Evolutionary conservation across 2,888 invertebrate genomes (phyloP).

Genomic region (Monoplex corrugatus): DNA sequence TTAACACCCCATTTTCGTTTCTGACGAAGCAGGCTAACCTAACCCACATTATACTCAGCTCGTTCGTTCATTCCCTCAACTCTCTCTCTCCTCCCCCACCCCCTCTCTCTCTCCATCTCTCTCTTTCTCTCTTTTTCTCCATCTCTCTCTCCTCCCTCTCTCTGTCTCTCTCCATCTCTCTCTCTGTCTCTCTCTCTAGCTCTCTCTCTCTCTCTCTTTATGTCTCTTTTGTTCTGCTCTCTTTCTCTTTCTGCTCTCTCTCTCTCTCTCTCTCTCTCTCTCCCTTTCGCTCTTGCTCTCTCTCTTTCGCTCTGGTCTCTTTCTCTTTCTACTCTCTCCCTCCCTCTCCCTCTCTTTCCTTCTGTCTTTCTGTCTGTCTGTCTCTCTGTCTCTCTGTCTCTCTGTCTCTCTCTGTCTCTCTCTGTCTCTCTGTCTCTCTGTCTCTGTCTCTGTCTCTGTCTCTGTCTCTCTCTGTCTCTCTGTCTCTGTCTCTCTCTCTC

Average conservation of each 20-base stretch:
- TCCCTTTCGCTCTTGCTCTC: not conserved
- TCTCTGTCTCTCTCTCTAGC: not conserved
- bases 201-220: not conserved
- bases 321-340: not conserved
- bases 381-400: not conserved
- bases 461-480: too few relatives aligned
- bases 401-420: not conserved
- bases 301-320: too few relatives aligned
- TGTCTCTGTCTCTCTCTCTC: too few relatives aligned
- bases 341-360: not conserved
- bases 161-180: not conserved
- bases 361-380: not conserved
- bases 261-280: not conserved
- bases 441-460: too few relatives aligned
- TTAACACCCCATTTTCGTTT: too few relatives aligned
- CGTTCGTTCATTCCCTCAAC: not conserved
- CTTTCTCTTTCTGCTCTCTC: not conserved
- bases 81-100: not conserved
- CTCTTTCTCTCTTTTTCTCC: not conserved
- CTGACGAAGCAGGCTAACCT: too few relatives aligned
- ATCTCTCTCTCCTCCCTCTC: not conserved
- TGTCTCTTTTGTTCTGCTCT: not conserved
- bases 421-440: too few relatives aligned
- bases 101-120: not conserved
- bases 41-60: too few relatives aligned